Conservation (phyloP, 2,797 vertebrate species). For the Antennarius maculatus region DNA sequence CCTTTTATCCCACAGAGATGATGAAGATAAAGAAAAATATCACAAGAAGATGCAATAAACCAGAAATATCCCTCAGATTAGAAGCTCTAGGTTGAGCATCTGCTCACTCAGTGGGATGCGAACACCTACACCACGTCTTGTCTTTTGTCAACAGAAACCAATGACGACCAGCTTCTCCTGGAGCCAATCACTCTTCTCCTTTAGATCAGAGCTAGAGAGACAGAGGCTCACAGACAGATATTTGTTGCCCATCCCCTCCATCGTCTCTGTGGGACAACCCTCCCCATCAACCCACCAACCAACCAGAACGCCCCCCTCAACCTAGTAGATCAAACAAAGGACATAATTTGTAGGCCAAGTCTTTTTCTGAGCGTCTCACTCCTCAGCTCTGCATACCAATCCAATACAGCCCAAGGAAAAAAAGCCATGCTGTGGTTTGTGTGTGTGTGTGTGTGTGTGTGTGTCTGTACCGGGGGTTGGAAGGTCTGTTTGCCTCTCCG, state of each 20-base stretch:
- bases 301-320: constrained; percentile 14
- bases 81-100: constrained; percentile 28
- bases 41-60: constrained; percentile 1
- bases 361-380: constrained; percentile 77
- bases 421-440: constrained; percentile 47
- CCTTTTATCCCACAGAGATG: not conserved
- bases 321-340: constrained; percentile 83
- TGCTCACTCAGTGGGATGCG: constrained; percentile 26
- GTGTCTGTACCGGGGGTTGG: constrained; percentile 74
- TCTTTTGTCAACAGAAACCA: constrained; percentile 62
- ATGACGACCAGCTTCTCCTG: constrained; percentile 63
- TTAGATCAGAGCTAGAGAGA: constrained; percentile 50
- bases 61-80: constrained; percentile 14
- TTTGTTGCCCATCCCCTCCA: constrained; percentile 66
- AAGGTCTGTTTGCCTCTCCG: constrained; percentile 82
- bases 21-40: constrained; percentile 5
- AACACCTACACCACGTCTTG: constrained; percentile 45
- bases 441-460: constrained; percentile 41
- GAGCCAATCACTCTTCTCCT: constrained; percentile 50
- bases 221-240: constrained; percentile 61
- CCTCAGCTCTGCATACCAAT: constrained; percentile 78
- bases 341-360: constrained; percentile 85
- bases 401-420: constrained; percentile 81
- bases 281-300: constrained; percentile 28
- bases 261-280: constrained; percentile 61